Conservation (phyloP, 2,113 vertebrate species). For the Rhinichthys klamathensis region DNA sequence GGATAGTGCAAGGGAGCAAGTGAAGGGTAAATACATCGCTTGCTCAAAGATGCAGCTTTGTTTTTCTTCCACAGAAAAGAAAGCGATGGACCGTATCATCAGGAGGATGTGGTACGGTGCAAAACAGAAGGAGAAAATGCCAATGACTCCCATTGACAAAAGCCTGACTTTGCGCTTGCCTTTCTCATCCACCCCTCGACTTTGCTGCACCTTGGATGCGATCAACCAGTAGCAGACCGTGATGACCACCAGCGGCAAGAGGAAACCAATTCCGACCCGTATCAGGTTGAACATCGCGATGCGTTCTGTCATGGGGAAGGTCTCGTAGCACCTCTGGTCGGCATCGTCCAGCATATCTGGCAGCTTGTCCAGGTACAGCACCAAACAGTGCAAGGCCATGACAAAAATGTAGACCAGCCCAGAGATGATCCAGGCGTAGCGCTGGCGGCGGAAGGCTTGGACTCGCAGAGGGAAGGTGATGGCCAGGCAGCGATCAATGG, state of each 20-base stretch:
- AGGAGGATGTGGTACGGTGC: constrained; percentile 80
- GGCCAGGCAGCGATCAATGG: constrained; percentile 78
- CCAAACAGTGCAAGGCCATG: constrained; percentile 61
- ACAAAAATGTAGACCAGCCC: constrained; percentile 56
- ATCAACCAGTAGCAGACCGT: constrained; percentile 73
- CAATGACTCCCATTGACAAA: constrained; percentile 75
- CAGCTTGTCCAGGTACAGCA: constrained; percentile 65
- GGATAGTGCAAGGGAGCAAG: constrained; percentile 71
- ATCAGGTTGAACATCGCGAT: constrained; percentile 73
- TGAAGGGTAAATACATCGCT: constrained; percentile 69
- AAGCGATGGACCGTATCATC: constrained; percentile 69
- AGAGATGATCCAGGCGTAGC: constrained; percentile 71
- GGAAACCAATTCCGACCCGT: constrained; percentile 70
- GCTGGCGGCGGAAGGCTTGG: constrained; percentile 62
- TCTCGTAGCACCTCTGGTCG: constrained; percentile 75
- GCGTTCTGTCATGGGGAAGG: constrained; percentile 61
- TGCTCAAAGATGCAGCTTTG: constrained; percentile 73
- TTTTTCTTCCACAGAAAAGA: neutral
- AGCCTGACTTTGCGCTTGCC: constrained; percentile 75
- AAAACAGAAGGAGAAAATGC: constrained; percentile 78
- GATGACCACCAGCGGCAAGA: constrained; percentile 73
- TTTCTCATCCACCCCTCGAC: constrained; percentile 65
- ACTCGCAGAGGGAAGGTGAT: constrained; percentile 72
- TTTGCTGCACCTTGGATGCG: constrained; percentile 71
- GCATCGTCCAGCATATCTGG: constrained; percentile 58